Base-by-base conservation (phyloP, 2,113 vertebrate species). In the Misgurnus anguillicaudatus region DNA sequence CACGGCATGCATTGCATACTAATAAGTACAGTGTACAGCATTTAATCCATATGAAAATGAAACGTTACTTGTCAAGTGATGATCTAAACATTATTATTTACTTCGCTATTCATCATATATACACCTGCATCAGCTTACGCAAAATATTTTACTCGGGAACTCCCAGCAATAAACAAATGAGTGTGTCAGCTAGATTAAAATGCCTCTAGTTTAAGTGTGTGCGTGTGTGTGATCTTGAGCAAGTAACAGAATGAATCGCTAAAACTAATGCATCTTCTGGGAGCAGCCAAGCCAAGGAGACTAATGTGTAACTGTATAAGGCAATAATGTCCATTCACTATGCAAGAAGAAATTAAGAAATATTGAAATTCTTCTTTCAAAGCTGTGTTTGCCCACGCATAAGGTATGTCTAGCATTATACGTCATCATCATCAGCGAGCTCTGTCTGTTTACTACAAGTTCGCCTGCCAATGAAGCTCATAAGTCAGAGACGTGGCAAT, bases 121-220 rank as follows among this genome's bases (percentile, higher is more conserved):
- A 9, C 64, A 78, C 78, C 73, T 72, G 78, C 42, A 69, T 68
- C 39, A 24, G 68, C 57, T 77, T 67, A 62, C 45, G 41, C 66
- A 78, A 38, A 74, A 51, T 36, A 65, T 51, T 61, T 76, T 84
- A 75, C 58, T 77, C 78, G 76, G 81, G 72, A 67, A 64, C 53
- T 63, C 58, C 65, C 78, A 75, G 66, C 38, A 53, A 45, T 48
- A 83, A 61, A 81, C 72, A 71, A 82, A 85, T 64, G 51, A 45
- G 65, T 13, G 58, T 78, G 80, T 79, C 78, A 80, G 76, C 64
- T 79, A 72, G 74, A 82, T 77, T 81, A 81, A 79, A 70, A 84
- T 82, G 69, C 24, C 21, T 72, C 48, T 64, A 55, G 39, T 81
- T 60, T 73, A n/a, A 24, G 66, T 77, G 61, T 69, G 45, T 71